These are phyloP conservation scores for Enteromius argenteus DNA, from an alignment of 2,797 vertebrate genomes.

Conservation along the genomic window DNA sequence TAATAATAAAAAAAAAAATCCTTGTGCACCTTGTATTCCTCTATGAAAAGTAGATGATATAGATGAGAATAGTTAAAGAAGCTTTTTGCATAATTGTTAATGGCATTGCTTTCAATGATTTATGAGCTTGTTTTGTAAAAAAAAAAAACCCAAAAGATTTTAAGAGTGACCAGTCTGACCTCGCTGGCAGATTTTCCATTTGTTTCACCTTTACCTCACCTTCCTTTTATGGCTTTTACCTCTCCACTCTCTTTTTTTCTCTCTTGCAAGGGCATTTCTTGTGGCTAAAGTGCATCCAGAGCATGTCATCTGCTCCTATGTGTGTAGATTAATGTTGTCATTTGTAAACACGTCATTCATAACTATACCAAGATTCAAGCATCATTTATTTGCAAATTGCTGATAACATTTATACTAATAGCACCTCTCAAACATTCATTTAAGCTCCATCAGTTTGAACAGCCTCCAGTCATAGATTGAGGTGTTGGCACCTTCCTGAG, in stretches of 20 bases:
- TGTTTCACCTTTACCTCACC: conserved; percentile 22
- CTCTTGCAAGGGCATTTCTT: background rate
- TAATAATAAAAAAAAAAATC: background rate
- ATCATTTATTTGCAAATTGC: conserved; percentile 7
- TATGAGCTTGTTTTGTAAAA: background rate
- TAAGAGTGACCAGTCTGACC: background rate
- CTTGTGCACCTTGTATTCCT: background rate
- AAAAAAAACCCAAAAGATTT: background rate
- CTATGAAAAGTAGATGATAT: background rate
- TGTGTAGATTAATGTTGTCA: background rate
- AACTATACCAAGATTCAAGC: background rate
- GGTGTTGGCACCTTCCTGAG: background rate
- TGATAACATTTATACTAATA: conserved; percentile 8
- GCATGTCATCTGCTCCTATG: background rate
- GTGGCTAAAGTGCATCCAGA: conserved; percentile 12
- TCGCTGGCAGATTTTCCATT: conserved; percentile 8
- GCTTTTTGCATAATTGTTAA: background rate
- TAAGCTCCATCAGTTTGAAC: conserved; percentile 8
- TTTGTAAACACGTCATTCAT: background rate
- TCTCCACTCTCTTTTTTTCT: background rate
- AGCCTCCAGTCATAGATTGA: conserved; percentile 28
- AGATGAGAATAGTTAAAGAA: background rate
- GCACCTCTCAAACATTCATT: background rate
- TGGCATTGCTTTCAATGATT: background rate
- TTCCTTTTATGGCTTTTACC: conserved; percentile 7